These are phyloP conservation scores for Trichopoda pennipes DNA, from an alignment of 2,888 invertebrate genomes.

Conservation along the genomic window DNA sequence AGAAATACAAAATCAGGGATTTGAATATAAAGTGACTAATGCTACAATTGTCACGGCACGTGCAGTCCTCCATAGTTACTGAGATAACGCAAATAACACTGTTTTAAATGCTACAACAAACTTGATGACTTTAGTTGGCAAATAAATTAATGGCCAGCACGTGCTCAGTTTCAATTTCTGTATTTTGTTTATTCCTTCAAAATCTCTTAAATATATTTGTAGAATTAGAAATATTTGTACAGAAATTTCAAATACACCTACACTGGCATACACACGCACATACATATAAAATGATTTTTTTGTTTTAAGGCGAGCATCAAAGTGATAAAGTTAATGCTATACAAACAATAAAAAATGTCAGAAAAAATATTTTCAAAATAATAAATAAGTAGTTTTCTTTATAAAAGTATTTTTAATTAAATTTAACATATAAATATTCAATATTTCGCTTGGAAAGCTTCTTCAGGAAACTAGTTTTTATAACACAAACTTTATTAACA, in stretches of 20 bases:
- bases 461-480: no score
- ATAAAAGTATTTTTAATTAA: no score
- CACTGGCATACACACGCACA: neutral
- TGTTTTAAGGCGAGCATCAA: neutral
- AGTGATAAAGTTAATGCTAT: neutral
- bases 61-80: constrained; percentile 54
- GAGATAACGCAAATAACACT: constrained; percentile 60
- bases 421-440: no score
- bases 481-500: no score
- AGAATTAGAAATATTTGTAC: constrained; percentile 24
- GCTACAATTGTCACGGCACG: constrained; percentile 59
- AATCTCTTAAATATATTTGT: constrained; percentile 40
- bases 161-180: constrained; percentile 70
- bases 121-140: constrained; percentile 69
- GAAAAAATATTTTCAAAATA: no score
- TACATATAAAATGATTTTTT: neutral
- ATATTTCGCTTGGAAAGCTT: no score
- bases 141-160: constrained; percentile 80
- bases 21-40: constrained; percentile 68
- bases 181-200: constrained; percentile 25
- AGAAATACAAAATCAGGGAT: constrained; percentile 40
- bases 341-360: no score
- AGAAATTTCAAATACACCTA: constrained; percentile 4
- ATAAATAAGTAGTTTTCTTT: no score
- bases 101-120: constrained; percentile 57